Conservation (phyloP, 2,888 invertebrate species). For the Ephialtes manifestator region DNA sequence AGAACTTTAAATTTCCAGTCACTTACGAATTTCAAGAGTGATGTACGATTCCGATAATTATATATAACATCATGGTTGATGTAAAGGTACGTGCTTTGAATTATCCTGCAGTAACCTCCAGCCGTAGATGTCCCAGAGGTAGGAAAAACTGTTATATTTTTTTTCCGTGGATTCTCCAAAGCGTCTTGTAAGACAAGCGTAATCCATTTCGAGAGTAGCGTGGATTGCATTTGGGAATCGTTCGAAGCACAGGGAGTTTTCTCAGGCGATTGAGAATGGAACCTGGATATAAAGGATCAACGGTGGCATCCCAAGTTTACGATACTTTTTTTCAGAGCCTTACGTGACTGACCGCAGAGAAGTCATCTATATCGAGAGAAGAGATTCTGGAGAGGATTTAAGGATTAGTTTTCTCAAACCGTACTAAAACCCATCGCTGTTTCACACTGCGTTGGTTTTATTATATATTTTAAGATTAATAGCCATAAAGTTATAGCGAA, state of each 20-base stretch:
- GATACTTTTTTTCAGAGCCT: slow-evolving; percentile 25
- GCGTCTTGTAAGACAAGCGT: slow-evolving; percentile 34
- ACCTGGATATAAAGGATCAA: slow-evolving; percentile 42
- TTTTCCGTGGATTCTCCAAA: neutral
- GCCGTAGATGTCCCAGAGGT: neutral
- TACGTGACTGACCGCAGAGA: slow-evolving; percentile 5
- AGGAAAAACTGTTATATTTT: neutral
- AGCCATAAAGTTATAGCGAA: neutral
- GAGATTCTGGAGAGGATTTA: neutral
- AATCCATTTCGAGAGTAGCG: slow-evolving; percentile 57
- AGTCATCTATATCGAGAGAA: neutral
- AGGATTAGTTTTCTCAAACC: neutral
- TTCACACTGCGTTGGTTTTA: neutral
- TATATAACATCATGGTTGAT: slow-evolving; percentile 12
- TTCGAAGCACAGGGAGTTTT: slow-evolving; percentile 40
- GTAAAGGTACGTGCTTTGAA: slow-evolving; percentile 24
- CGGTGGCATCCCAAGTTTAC: neutral
- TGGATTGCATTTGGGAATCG: slow-evolving; percentile 72
- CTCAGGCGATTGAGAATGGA: slow-evolving; percentile 26
- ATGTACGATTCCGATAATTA: slow-evolving; percentile 1
- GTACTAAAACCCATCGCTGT: neutral
- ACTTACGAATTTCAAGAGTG: neutral
- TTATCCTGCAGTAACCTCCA: neutral
- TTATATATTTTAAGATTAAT: neutral
- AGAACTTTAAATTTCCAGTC: slow-evolving; percentile 17